A percentile compares a stretch with the other conserved stretches of the same genome.
Conservation (phyloP, 1,140 invertebrate species). For the Drosophila sulfurigaster region DNA sequence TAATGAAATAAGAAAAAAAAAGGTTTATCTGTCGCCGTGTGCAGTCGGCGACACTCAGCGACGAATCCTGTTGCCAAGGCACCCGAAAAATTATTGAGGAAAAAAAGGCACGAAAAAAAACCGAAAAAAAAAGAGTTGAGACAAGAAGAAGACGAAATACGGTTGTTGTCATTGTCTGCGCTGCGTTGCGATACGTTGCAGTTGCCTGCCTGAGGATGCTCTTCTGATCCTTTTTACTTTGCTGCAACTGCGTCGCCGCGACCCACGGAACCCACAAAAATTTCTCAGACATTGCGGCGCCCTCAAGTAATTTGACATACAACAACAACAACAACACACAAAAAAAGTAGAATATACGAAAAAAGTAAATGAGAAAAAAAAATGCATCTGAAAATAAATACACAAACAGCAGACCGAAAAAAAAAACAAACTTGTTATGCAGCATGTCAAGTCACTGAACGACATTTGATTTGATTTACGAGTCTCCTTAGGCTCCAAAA, state of each 20-base stretch:
- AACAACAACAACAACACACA: constrained; percentile 15
- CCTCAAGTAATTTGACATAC: constrained; percentile 81
- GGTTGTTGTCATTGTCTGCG: constrained; percentile 26
- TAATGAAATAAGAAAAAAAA: constrained; percentile 26
- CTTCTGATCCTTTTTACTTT: constrained; percentile 7
- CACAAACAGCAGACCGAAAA: constrained; percentile 12
- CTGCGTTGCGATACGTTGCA: constrained; percentile 22
- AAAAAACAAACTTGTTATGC: constrained; percentile 74
- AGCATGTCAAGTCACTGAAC: constrained; percentile 71
- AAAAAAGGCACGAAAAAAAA: constrained; percentile 24
- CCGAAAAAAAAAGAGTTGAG: constrained; percentile 18
- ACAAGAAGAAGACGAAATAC: constrained; percentile 9
- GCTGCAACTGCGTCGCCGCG: constrained; percentile 53
- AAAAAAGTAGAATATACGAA: constrained; percentile 35
- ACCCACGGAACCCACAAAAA: constrained; percentile 68
- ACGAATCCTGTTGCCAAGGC: constrained; percentile 40
- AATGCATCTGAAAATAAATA: constrained; percentile 30
- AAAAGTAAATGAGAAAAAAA: constrained; percentile 26
- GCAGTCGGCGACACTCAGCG: constrained; percentile 4
- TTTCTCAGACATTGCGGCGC: constrained; percentile 79
- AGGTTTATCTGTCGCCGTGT: constrained; percentile 32
- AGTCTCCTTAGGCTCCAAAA: constrained; percentile 42
- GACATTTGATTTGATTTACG: constrained; percentile 77
- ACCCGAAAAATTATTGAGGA: constrained; percentile 46
- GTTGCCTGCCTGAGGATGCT: constrained; percentile 17